These are phyloP conservation scores for Pipistrellus pipistrellus DNA, from an alignment of 2,797 vertebrate genomes.

Conservation along the genomic window DNA sequence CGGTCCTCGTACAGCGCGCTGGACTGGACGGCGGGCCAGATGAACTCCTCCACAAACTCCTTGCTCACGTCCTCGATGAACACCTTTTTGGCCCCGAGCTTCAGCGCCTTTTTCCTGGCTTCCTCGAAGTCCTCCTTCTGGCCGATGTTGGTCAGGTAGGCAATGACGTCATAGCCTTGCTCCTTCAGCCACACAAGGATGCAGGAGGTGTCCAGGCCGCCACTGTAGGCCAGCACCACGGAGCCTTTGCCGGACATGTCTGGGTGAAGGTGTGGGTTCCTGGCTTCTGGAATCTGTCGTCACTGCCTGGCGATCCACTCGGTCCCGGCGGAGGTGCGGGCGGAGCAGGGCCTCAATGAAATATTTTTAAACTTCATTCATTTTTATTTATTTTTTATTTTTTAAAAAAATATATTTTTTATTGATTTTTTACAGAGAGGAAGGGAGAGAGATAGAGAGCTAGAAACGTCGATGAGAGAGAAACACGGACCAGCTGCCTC, in stretches of 20 bases:
- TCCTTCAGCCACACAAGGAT: conserved; percentile 98
- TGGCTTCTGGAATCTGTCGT: too few relatives aligned
- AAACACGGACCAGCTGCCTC: too few relatives aligned
- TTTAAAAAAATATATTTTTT: too few relatives aligned
- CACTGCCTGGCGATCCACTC: too few relatives aligned
- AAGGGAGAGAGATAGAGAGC: too few relatives aligned
- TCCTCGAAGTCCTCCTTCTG: conserved; percentile 97
- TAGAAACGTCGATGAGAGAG: too few relatives aligned
- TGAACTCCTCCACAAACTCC: conserved; percentile 96
- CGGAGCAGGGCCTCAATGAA: too few relatives aligned
- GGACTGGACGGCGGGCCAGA: conserved; percentile 95
- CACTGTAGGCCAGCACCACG: conserved; percentile 97
- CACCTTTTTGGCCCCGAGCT: conserved; percentile 95
- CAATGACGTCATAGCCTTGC: conserved; percentile 94
- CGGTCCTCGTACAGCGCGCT: conserved; percentile 95
- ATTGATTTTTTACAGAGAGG: too few relatives aligned
- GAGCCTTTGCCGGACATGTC: conserved; percentile 93
- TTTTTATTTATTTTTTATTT: too few relatives aligned
- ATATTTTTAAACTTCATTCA: background rate
- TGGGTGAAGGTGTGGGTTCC: too few relatives aligned
- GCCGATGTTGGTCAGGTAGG: conserved; percentile 97
- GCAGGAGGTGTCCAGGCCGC: conserved; percentile 97
- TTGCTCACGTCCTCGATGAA: conserved; percentile 95
- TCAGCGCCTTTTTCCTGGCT: conserved; percentile 93
- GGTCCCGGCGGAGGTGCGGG: too few relatives aligned